Evolutionary conservation across 1,140 invertebrate genomes (phyloP).

Genomic region (Zaprionus camerounensis): DNA sequence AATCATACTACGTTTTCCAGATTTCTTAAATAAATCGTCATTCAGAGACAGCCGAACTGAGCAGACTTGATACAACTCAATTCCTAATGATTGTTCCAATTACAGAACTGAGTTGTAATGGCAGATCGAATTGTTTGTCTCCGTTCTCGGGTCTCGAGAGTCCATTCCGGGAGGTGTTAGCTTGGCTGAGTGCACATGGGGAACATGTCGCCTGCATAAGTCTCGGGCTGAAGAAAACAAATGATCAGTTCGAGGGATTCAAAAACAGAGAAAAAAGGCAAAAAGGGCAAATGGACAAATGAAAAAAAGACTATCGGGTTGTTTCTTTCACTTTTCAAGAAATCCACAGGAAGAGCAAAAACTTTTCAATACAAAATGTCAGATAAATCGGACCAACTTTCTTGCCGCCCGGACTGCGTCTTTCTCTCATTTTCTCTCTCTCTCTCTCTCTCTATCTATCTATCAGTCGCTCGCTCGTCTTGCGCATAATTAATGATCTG

Average conservation of each 20-base stretch:
- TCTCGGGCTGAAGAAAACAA: conserved; percentile 43
- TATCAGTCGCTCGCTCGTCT: conserved; percentile 28
- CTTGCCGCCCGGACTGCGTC: not conserved
- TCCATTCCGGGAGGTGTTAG: conserved; percentile 60
- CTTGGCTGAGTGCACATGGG: conserved; percentile 31
- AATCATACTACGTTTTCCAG: not conserved
- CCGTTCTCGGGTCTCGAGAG: conserved; percentile 8
- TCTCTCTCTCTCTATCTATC: not conserved
- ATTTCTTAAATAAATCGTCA: not conserved
- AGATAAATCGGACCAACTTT: conserved; percentile 68
- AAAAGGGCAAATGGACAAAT: not conserved
- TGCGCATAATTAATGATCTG: conserved; percentile 83
- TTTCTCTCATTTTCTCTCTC: not conserved
- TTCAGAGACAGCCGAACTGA: not conserved
- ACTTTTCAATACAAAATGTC: conserved; percentile 80
- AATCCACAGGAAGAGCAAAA: conserved; percentile 78
- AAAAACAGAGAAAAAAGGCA: conserved; percentile 40
- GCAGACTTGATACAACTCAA: conserved; percentile 57
- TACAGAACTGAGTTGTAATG: conserved; percentile 15
- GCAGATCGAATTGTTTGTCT: conserved; percentile 67
- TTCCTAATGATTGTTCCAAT: conserved; percentile 50
- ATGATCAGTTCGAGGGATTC: conserved; percentile 69
- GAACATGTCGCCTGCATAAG: conserved; percentile 53
- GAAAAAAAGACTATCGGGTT: conserved; percentile 16
- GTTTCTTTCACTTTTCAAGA: conserved; percentile 71